Conservation (phyloP, 2,888 invertebrate genomes). For the Automeris io region DNA sequence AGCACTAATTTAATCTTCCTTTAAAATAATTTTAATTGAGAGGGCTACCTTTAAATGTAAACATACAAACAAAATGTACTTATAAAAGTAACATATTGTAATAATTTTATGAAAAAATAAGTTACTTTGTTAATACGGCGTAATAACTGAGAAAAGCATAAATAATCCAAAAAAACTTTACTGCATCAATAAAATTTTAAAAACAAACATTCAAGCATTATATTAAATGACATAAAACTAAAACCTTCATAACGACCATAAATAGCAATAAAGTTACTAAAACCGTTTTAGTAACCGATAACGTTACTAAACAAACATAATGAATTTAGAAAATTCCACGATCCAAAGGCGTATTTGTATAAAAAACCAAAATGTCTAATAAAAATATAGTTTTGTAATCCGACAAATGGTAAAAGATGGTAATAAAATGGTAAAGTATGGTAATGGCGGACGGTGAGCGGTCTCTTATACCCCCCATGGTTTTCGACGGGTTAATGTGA, state of each 20-base stretch:
- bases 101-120: too few species aligned
- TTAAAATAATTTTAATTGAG: too few species aligned
- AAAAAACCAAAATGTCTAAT: conserved; percentile 8
- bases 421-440: conserved; percentile 46
- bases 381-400: conserved; percentile 24
- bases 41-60: too few species aligned
- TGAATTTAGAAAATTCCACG: conserved; percentile 13
- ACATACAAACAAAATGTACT: too few species aligned
- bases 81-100: too few species aligned
- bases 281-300: conserved; percentile 22
- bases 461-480: conserved; percentile 18
- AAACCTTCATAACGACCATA: conserved; percentile 9
- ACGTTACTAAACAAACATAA: conserved; percentile 11
- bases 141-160: too few species aligned
- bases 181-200: too few species aligned
- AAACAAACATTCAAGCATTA: neutral
- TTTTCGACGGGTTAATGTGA: conserved; percentile 17
- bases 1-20: too few species aligned
- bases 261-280: conserved; percentile 2
- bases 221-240: neutral
- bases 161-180: too few species aligned
- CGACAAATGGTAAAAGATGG: conserved; percentile 32
- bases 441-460: conserved; percentile 30
- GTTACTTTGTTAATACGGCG: too few species aligned
- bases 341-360: neutral